Conservation (phyloP, 2,888 invertebrate species). For the Sesamia inferens region DNA sequence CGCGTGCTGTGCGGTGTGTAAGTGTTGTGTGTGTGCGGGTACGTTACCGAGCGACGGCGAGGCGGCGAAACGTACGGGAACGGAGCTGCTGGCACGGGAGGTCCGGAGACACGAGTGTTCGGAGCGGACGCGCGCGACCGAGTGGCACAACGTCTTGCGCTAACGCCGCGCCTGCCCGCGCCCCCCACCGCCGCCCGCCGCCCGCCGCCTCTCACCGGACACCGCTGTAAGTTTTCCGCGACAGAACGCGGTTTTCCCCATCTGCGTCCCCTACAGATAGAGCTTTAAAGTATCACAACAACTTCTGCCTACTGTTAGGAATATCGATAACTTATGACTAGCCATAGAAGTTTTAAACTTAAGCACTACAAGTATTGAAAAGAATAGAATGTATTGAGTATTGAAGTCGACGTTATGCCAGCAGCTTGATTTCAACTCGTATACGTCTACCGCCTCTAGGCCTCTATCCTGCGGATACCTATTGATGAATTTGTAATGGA, state of each 20-base stretch:
- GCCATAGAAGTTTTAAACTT: no score
- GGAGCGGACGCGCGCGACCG: slow-evolving; percentile 79
- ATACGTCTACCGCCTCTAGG: no score
- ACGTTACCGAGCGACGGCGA: slow-evolving; percentile 75
- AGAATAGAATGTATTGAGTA: no score
- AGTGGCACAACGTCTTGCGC: slow-evolving; percentile 72
- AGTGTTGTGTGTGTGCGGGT: slow-evolving; percentile 70
- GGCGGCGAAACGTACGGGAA: slow-evolving; percentile 69
- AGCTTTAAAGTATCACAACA: slow-evolving; percentile 32
- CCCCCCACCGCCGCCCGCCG: slow-evolving; percentile 49
- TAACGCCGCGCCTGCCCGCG: slow-evolving; percentile 61
- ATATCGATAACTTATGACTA: not conserved
- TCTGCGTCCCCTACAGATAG: slow-evolving; percentile 14
- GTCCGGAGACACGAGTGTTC: slow-evolving; percentile 78
- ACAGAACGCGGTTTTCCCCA: slow-evolving; percentile 44
- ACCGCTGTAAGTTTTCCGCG: slow-evolving; percentile 46
- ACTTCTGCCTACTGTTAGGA: not conserved
- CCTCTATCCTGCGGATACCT: no score
- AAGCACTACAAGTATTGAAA: no score
- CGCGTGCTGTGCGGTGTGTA: slow-evolving; percentile 46
- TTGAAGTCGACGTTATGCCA: no score
- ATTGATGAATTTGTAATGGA: no score
- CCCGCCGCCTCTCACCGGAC: slow-evolving; percentile 50
- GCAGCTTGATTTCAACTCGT: no score
- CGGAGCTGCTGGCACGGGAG: slow-evolving; percentile 61